These are phyloP conservation scores for Agrypnus murinus DNA, from an alignment of 2,888 invertebrate genomes.

Conservation along the genomic window DNA sequence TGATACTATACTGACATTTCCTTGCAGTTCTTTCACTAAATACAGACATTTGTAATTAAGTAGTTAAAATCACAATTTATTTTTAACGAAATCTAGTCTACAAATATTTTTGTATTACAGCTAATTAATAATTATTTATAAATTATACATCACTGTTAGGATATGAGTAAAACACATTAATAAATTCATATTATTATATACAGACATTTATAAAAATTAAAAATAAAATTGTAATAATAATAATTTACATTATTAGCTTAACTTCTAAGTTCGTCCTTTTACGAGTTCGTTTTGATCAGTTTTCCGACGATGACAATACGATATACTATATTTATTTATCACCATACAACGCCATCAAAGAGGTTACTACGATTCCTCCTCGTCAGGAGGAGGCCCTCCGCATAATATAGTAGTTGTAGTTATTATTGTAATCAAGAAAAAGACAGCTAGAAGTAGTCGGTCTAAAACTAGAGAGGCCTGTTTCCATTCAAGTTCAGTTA, in stretches of 20 bases:
- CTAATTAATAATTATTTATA: too few species aligned
- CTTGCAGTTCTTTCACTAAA: too few species aligned
- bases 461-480: constrained; percentile 89
- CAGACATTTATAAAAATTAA: background rate
- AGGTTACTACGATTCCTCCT: constrained; percentile 39
- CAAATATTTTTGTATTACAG: too few species aligned
- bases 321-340: background rate
- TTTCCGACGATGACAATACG: background rate
- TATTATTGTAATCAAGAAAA: constrained; percentile 84
- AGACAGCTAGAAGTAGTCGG: constrained; percentile 83
- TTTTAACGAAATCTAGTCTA: too few species aligned
- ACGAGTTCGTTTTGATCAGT: background rate
- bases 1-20: too few species aligned
- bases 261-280: background rate
- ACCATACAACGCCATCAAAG: background rate
- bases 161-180: too few species aligned
- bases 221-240: background rate
- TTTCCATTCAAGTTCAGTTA: constrained; percentile 90
- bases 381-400: constrained; percentile 72
- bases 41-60: too few species aligned
- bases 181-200: too few species aligned
- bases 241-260: background rate
- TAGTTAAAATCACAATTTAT: too few species aligned
- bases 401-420: constrained; percentile 87
- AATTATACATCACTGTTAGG: too few species aligned